phyloP scores from a whole-genome alignment of 2,888 invertebrate species.

The Ophraella communa region DNA sequence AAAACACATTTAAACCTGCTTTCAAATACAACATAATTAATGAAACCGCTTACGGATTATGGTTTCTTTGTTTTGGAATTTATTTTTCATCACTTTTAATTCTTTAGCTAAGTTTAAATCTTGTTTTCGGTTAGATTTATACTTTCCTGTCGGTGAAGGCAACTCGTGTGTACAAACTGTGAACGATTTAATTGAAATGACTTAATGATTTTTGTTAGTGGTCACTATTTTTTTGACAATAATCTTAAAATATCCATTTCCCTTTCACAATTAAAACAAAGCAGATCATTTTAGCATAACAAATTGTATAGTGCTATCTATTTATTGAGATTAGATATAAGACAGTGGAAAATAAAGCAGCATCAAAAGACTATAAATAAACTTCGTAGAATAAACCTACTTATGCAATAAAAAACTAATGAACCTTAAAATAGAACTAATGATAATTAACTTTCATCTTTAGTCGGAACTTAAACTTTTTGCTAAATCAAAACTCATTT shows the following conservation, averaged over 20 bases:
- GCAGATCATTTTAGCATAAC: not conserved
- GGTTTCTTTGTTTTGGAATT: too few species aligned
- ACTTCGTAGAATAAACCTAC: not conserved
- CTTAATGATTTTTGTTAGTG: slow-evolving; percentile 30
- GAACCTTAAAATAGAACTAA: slow-evolving; percentile 8
- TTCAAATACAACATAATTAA: too few species aligned
- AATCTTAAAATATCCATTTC: not conserved
- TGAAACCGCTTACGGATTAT: too few species aligned
- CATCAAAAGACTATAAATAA: not conserved
- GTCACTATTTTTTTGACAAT: not conserved
- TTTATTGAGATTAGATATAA: not conserved
- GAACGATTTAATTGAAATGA: slow-evolving; percentile 33
- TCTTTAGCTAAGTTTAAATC: slow-evolving; percentile 43
- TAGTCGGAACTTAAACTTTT: slow-evolving; percentile 26
- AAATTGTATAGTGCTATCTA: not conserved
- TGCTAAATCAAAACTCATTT: slow-evolving; percentile 35
- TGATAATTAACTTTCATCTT: slow-evolving; percentile 18
- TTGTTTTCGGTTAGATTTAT: slow-evolving; percentile 52
- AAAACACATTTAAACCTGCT: too few species aligned
- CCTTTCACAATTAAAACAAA: not conserved
- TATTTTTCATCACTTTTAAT: slow-evolving; percentile 49
- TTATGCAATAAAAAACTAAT: not conserved
- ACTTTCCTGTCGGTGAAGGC: slow-evolving; percentile 49
- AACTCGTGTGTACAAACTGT: slow-evolving; percentile 46
- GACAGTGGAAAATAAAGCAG: not conserved